Evolutionary conservation across 2,888 invertebrate genomes (phyloP).

Genomic region (Apamea epomidion): DNA sequence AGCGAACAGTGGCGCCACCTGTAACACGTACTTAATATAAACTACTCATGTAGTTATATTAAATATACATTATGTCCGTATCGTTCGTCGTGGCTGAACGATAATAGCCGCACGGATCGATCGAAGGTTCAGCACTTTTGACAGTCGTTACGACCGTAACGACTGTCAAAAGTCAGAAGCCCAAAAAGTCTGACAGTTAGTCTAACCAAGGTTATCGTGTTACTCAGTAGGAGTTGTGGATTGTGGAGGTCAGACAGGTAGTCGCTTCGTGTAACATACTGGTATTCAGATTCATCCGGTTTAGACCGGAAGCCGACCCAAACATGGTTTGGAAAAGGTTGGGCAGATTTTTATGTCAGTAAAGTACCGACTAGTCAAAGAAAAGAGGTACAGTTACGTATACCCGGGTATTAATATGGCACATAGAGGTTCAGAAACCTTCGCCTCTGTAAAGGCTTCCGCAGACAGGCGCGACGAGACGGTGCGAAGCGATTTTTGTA

Average conservation of each 20-base stretch:
- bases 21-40: not conserved
- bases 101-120: not conserved
- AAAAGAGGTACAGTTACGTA: not conserved
- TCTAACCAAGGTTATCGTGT: not conserved
- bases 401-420: not conserved
- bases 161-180: not conserved
- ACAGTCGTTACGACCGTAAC: not conserved
- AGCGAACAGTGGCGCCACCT: constrained; percentile 22
- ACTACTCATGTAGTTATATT: not conserved
- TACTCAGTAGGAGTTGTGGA: not conserved
- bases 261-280: not conserved
- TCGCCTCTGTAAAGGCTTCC: not conserved
- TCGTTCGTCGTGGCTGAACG: not conserved
- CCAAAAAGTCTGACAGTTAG: not conserved
- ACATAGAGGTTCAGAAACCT: too few species aligned
- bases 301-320: too few species aligned
- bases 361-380: not conserved
- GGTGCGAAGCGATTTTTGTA: not conserved
- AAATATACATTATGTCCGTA: not conserved
- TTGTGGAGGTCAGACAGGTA: not conserved
- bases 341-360: not conserved
- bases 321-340: too few species aligned
- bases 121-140: not conserved
- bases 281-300: not conserved
- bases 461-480: not conserved